These are phyloP conservation scores for Ricordea florida DNA, from an alignment of 92 coral and sea anemone genomes.

Conservation along the genomic window DNA sequence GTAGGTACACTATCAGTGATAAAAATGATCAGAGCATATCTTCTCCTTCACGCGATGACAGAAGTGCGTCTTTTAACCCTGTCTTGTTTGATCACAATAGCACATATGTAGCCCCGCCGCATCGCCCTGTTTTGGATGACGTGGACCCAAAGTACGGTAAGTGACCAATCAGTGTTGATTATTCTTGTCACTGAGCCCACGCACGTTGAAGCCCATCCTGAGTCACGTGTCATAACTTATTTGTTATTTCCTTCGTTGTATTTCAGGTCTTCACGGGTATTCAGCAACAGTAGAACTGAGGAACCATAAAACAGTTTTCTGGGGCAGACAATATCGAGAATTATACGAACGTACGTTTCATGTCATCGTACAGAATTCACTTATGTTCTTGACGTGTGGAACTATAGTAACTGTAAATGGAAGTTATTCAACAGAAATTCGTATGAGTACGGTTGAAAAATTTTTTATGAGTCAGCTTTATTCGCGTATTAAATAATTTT, in stretches of 20 bases:
- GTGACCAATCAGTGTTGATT: not conserved
- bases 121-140: conserved; percentile 76
- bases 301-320: conserved; percentile 73
- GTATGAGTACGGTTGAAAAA: no score
- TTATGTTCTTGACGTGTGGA: no score
- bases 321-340: conserved; percentile 93
- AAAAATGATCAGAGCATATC: no score
- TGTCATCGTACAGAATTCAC: not conserved
- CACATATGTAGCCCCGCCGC: conserved; percentile 48
- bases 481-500: no score
- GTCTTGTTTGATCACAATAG: no score
- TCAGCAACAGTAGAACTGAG: conserved; percentile 85
- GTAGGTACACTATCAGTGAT: conserved; percentile 7
- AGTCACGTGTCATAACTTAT: not conserved
- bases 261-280: conserved; percentile 96
- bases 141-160: conserved; percentile 90
- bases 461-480: no score
- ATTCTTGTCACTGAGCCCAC: not conserved
- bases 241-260: no score
- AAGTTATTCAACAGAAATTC: no score
- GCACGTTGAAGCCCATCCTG: not conserved
- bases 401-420: no score
- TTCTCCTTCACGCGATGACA: no score
- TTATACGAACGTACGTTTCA: conserved; percentile 67
- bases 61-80: not conserved